Evolutionary conservation across 2,113 vertebrate species (phyloP), one percentile per base, ranked within the genome.

Genomic region (Rhodinocichla rosea): DNA sequence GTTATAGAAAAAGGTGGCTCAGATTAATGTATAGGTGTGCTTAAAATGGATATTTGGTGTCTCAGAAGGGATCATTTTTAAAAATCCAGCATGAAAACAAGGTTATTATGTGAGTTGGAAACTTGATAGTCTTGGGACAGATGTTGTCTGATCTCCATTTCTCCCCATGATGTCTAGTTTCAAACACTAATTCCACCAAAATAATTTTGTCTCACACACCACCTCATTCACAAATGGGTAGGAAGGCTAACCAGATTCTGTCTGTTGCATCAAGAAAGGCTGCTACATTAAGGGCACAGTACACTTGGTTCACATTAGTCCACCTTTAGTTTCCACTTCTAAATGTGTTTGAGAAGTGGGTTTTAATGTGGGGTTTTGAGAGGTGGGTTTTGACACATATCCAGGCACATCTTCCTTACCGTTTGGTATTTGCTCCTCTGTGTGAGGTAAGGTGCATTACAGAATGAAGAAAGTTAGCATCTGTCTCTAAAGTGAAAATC

Each of bases 131-230:
- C 59, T 76, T 80, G 39, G 14, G 15, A 57, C 9, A 65, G n/a
- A 55, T 57, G 67, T 22, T 56, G 13, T 47, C 35, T 37, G 17
- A 50, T 64, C 13, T 73, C 10, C 15, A 69, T 57, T 44, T 53
- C 10, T 80, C 6, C 3, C 10, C 0, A 4, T 8, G 21, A 28
- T 42, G 8, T 40, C 18, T 39, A 37, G 8, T 76, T 60, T 4
- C 20, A 39, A 50, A 10, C 8, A 24, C 2, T 35, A 35, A 32
- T 55, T 81, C 20, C 8, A 33, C 14, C n/a, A 59, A 81, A 83
- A 69, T 1, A 0, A 3, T 73, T 79, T 44, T 0, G 37, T 77
- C 44, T 83, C 44, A 44, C 4, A 20, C 37, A 73, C 13, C 0
- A 4, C 55, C 52, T 83, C 13, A 57, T 53, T 16, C 21, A 42